A percentile compares a stretch with the other conserved stretches of the same genome.
Evolutionary conservation across 1,140 invertebrate genomes (phyloP).

Genomic region (Physella acuta): DNA sequence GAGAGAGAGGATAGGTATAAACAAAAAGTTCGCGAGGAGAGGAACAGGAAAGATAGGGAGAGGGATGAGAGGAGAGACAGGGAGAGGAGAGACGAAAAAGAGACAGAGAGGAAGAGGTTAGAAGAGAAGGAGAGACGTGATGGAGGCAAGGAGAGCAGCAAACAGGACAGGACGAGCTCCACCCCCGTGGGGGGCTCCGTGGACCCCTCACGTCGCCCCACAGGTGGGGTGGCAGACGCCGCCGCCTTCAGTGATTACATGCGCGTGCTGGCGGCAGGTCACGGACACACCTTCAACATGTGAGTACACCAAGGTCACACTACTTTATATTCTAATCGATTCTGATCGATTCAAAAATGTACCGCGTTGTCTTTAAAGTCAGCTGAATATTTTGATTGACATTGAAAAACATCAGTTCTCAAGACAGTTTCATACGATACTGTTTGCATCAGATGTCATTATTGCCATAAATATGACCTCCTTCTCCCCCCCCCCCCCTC

Average conservation of each 20-base stretch:
- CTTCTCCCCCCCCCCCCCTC: no score
- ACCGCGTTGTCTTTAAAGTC: no score
- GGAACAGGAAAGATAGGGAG: slow-evolving; percentile 19
- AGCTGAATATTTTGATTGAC: no score
- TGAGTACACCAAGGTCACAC: slow-evolving; percentile 33
- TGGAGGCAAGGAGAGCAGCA: not conserved
- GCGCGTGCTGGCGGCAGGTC: slow-evolving; percentile 35
- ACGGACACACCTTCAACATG: slow-evolving; percentile 28
- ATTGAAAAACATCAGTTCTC: no score
- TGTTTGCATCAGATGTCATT: no score
- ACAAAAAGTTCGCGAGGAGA: slow-evolving; percentile 19
- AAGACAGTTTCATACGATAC: no score
- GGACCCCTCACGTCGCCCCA: not conserved
- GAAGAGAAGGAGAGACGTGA: slow-evolving; percentile 18
- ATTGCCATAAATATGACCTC: no score
- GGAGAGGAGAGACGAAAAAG: slow-evolving; percentile 19
- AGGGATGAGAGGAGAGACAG: slow-evolving; percentile 19
- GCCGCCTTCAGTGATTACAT: slow-evolving; percentile 41
- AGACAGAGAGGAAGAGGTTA: slow-evolving; percentile 16
- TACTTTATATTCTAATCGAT: not conserved
- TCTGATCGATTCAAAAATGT: no score
- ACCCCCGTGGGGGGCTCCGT: not conserved
- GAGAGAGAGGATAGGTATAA: slow-evolving; percentile 11
- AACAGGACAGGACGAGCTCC: not conserved
- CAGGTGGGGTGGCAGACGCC: slow-evolving; percentile 17